Evolutionary conservation across 1,140 invertebrate species (phyloP).

Genomic region (Ips nitidus): DNA sequence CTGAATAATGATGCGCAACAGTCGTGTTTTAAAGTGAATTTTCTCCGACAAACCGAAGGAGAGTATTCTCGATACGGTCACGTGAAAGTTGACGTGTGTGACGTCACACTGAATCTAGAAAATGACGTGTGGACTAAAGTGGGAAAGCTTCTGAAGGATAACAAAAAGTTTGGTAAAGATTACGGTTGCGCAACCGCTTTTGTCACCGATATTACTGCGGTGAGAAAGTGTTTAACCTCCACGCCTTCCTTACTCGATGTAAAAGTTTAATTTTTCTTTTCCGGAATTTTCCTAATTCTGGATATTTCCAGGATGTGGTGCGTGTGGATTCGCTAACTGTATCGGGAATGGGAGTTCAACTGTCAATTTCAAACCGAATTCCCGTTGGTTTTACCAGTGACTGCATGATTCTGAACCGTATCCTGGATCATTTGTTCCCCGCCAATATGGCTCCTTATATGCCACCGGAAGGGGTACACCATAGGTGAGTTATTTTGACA

Average conservation of each 20-base stretch:
- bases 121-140: constrained; percentile 67
- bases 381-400: constrained; percentile 53
- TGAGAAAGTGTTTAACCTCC: constrained; percentile 39
- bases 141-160: constrained; percentile 35
- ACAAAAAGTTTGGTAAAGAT: constrained; percentile 40
- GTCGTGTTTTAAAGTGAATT: constrained; percentile 68
- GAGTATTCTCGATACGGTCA: constrained; percentile 65
- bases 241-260: constrained; percentile 13
- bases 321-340: constrained; percentile 57
- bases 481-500: constrained; percentile 44
- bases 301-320: constrained; percentile 19
- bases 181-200: constrained; percentile 33
- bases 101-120: constrained; percentile 74
- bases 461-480: constrained; percentile 52
- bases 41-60: constrained; percentile 56
- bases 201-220: constrained; percentile 42
- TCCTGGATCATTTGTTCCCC: constrained; percentile 50
- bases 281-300: too few relatives aligned
- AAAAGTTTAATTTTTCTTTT: too few relatives aligned
- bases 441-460: constrained; percentile 49
- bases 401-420: constrained; percentile 50
- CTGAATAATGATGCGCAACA: constrained; percentile 49
- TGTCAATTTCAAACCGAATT: constrained; percentile 69
- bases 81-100: constrained; percentile 69
- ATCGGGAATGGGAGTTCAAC: constrained; percentile 56